Conservation (phyloP, 2,797 vertebrate species). For the Emys orbicularis region DNA sequence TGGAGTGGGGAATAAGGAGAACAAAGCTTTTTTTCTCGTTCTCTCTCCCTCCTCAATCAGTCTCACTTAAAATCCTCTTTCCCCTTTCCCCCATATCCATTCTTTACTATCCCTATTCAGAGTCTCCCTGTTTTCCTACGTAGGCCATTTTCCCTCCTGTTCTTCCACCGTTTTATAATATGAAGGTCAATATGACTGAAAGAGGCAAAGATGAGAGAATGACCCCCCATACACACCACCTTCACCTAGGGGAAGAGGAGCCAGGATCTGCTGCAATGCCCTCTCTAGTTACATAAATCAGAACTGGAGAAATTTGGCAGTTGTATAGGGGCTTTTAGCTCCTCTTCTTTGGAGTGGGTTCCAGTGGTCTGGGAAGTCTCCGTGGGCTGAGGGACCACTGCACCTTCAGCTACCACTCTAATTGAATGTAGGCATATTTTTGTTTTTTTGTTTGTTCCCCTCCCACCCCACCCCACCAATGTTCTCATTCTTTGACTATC, state of each 20-base stretch:
- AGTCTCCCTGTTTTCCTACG: neutral
- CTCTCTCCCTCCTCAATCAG: neutral
- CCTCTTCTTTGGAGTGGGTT: rapidly evolving
- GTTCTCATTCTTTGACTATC: neutral
- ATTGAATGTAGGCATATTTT: neutral
- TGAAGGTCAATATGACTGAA: neutral
- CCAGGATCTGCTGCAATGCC: neutral
- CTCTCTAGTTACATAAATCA: neutral
- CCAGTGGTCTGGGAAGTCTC: neutral
- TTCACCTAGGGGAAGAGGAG: neutral
- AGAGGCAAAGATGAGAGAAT: neutral
- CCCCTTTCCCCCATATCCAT: neutral
- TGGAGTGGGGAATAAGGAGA: neutral
- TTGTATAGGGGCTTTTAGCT: rapidly evolving
- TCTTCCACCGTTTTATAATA: neutral
- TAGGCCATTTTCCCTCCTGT: rapidly evolving
- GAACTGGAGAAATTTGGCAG: neutral
- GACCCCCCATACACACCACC: rapidly evolving
- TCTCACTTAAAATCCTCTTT: neutral
- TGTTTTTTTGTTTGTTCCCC: neutral
- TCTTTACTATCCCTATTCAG: neutral
- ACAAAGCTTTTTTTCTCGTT: rapidly evolving
- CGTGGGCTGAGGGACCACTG: neutral
- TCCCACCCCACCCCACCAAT: rapidly evolving
- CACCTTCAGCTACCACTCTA: rapidly evolving